phyloP scores from a whole-genome alignment of 2,888 invertebrate genomes.

The Pseudoips prasinana region DNA sequence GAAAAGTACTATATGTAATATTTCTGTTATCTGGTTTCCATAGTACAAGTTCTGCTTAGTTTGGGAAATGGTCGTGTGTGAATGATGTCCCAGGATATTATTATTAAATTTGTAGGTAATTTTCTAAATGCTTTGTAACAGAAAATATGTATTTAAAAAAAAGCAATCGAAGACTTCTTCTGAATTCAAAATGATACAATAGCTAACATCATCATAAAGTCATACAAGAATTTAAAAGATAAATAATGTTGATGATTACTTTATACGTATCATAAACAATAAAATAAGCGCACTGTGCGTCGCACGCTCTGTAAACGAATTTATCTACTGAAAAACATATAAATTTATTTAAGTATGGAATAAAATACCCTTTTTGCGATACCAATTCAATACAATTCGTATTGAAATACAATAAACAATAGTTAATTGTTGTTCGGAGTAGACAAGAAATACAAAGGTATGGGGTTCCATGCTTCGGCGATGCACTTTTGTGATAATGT shows the following conservation, averaged over 20 bases:
- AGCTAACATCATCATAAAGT: constrained; percentile 8
- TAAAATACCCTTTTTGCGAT: constrained; percentile 47
- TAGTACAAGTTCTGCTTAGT: too few species aligned
- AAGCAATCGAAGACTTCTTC: background rate
- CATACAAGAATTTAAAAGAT: constrained; percentile 3
- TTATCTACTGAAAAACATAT: constrained; percentile 36
- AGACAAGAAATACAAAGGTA: constrained; percentile 45
- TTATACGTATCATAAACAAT: constrained; percentile 17
- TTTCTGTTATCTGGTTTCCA: too few species aligned
- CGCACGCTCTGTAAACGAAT: constrained; percentile 22
- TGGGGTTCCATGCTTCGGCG: constrained; percentile 43
- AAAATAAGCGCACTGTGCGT: constrained; percentile 12
- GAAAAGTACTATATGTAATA: too few species aligned
- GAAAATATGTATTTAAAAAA: too few species aligned
- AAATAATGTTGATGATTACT: constrained; percentile 21
- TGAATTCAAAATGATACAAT: background rate
- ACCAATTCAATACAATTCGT: constrained; percentile 45
- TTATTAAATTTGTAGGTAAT: too few species aligned
- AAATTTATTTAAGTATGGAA: constrained; percentile 43
- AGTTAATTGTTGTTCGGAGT: constrained; percentile 50
- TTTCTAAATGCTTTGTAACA: too few species aligned
- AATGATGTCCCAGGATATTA: too few species aligned
- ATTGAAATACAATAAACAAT: constrained; percentile 59
- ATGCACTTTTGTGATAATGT: constrained; percentile 63
- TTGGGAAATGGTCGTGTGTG: too few species aligned